Base-by-base conservation (phyloP, 1,140 invertebrate species). In the Drosophila azteca region DNA sequence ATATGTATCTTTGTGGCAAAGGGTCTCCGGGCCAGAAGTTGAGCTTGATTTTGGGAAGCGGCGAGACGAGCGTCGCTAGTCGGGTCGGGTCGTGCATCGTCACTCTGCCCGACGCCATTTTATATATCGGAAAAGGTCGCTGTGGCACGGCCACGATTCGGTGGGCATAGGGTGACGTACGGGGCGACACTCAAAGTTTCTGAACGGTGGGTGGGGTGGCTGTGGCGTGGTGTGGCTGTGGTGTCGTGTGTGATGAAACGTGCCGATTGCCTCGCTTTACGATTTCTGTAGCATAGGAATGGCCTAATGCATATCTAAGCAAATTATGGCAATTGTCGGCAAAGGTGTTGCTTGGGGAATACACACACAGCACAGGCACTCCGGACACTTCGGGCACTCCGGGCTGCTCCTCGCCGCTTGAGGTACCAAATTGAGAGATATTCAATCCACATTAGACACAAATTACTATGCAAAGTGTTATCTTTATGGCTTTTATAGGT, bases 251-350 rank as follows among this genome's bases (percentile, higher is more conserved):
- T 58, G 65, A 71, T 78, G 61, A 78, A 85, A 87, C 82, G 82
- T 85, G 82, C 49, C 82, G 82, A 85, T 85, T 75, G 71, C 78
- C 69, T 48, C 41, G 41, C 77, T 68, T 75, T 59, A 55, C 60
- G 59, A 24, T 39, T 39, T 39, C 11, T 5, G 35, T 39, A 39
- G 35, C 35, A 24, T 67, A 50, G 51, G 26, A 62, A 45, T 45
- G 11, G 50, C 39, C 53, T 48, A 31, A 45, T 52, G 22, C 35
- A 51, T 55, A 64, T 50, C 57, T 50, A 48, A 60, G 52, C 55
- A 80, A 80, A 84, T 85, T 60, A 77, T 74, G 82, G 73, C 82
- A 85, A 87, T 85, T 85, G 68, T 64, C 45, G 49, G 52, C 9
- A n/a, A 43, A 73, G 45, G 69, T 63, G 26, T 24, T 62, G n/a